A percentile compares a stretch with the other conserved stretches of the same genome.
Evolutionary conservation across 2,797 vertebrate species (phyloP).

Genomic region (Diplodus puntazzo): DNA sequence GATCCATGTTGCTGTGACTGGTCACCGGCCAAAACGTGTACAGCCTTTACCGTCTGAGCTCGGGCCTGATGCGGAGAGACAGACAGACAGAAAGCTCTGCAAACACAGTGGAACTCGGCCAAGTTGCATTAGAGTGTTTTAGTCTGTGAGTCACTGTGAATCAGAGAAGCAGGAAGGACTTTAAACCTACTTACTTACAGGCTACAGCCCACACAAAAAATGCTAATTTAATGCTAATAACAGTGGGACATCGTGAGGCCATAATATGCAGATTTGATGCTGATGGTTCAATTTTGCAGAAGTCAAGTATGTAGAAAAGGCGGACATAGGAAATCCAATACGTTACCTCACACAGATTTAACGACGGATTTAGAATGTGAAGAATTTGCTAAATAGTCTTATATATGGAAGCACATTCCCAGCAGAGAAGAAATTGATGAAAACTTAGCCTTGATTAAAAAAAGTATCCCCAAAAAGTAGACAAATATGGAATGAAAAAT

Average conservation of each 20-base stretch:
- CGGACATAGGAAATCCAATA: no score
- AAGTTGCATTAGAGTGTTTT: conserved; percentile 10
- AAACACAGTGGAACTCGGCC: conserved; percentile 36
- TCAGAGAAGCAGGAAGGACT: neutral
- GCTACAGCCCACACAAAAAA: conserved; percentile 6
- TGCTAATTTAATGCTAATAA: neutral
- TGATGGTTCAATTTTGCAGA: no score
- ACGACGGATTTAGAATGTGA: no score
- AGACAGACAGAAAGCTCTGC: conserved; percentile 32
- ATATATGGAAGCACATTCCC: no score
- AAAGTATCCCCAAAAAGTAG: no score
- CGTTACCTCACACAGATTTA: no score
- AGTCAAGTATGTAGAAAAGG: no score
- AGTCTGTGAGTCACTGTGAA: conserved; percentile 18
- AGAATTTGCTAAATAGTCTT: no score
- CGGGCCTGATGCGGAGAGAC: conserved; percentile 43
- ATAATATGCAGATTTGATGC: neutral
- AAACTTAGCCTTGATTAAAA: no score
- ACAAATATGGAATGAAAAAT: no score
- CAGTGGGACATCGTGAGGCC: neutral
- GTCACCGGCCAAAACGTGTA: conserved; percentile 5
- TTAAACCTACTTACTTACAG: neutral
- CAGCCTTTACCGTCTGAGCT: conserved; percentile 31
- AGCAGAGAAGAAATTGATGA: no score
- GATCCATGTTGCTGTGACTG: conserved; percentile 21